Conservation (phyloP, 2,888 invertebrate species). For the Philopedon plagiatum region DNA sequence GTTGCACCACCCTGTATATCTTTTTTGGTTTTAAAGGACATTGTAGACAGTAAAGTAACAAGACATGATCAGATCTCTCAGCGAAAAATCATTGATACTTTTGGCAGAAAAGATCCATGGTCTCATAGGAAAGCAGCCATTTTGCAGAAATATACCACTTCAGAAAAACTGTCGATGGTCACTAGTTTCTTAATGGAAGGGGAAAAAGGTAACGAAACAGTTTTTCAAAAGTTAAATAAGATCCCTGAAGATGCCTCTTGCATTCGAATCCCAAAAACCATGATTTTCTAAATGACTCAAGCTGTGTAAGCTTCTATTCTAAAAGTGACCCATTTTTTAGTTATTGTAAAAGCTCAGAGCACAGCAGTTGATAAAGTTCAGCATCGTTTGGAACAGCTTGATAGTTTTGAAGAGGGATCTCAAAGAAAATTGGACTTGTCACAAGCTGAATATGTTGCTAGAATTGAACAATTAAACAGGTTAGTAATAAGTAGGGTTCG, state of each 20-base stretch:
- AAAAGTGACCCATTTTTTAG: too few relatives aligned
- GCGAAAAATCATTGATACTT: slow-evolving; percentile 51
- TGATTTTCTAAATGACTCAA: too few relatives aligned
- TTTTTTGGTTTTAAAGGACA: slow-evolving; percentile 51
- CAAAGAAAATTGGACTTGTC: slow-evolving; percentile 90
- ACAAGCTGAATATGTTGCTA: slow-evolving; percentile 79
- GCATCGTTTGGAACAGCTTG: slow-evolving; percentile 92
- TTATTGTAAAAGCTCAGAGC: slow-evolving; percentile 85
- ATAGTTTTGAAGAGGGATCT: slow-evolving; percentile 93
- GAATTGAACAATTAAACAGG: slow-evolving; percentile 44
- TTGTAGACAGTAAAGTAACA: slow-evolving; percentile 47
- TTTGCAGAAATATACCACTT: slow-evolving; percentile 91
- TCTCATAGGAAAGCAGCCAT: slow-evolving; percentile 81
- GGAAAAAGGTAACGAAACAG: slow-evolving; percentile 84
- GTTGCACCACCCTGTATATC: too few relatives aligned
- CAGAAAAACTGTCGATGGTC: slow-evolving; percentile 91
- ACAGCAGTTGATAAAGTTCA: slow-evolving; percentile 90
- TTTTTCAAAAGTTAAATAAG: too few relatives aligned
- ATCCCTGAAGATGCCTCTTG: too few relatives aligned
- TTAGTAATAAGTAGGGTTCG: neutral
- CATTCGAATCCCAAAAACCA: too few relatives aligned
- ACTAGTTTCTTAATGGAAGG: slow-evolving; percentile 89
- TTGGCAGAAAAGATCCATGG: slow-evolving; percentile 80
- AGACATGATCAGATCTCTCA: slow-evolving; percentile 25
- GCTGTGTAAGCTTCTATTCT: too few relatives aligned